Conservation (phyloP, 2,113 vertebrate genomes). For the Neoarius graeffei region DNA sequence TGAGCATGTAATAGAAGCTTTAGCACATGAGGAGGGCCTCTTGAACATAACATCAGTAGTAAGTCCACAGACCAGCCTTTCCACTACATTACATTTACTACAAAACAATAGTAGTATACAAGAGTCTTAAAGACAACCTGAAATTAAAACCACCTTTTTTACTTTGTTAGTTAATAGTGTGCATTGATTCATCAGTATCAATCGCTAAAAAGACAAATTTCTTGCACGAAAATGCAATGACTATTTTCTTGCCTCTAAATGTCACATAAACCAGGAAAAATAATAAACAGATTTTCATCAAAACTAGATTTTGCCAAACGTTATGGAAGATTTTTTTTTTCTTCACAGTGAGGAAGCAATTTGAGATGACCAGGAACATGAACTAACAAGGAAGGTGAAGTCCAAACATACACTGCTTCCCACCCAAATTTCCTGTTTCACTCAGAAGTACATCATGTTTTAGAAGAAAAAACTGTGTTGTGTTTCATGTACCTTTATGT, state of each 20-base stretch:
- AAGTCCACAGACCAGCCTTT: constrained; percentile 1
- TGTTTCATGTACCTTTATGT: neutral
- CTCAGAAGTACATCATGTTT: neutral
- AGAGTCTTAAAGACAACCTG: neutral
- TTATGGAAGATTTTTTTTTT: neutral
- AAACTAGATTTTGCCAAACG: neutral
- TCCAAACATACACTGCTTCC: neutral
- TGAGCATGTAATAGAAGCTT: constrained; percentile 10
- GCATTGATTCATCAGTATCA: neutral
- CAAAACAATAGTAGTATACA: neutral
- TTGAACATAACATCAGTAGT: constrained; percentile 17
- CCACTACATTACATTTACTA: neutral
- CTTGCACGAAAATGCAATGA: neutral
- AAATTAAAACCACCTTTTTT: neutral
- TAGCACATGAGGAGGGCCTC: neutral
- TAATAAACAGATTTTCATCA: neutral
- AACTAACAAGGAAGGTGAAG: neutral
- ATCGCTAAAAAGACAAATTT: neutral
- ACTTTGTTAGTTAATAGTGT: neutral
- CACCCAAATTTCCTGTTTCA: neutral
- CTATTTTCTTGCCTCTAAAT: neutral
- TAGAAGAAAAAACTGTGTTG: neutral
- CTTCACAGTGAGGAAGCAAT: neutral
- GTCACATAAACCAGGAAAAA: neutral
- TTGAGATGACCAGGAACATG: neutral